Conservation (phyloP, 2,113 vertebrate species). For the Solea solea region DNA sequence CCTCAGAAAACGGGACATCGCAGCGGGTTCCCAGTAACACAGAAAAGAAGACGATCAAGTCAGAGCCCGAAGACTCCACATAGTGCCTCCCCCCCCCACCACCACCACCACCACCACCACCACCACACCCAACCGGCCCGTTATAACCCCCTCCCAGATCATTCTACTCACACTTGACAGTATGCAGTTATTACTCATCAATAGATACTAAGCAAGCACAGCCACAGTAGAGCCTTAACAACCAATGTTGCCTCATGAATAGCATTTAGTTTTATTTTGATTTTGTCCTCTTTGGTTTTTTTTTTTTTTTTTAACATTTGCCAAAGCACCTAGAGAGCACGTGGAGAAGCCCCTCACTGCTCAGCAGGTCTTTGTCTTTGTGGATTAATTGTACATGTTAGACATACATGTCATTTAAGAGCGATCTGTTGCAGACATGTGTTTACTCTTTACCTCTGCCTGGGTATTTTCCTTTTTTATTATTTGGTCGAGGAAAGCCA, state of each 20-base stretch:
- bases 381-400: constrained; percentile 51
- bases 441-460: constrained; percentile 57
- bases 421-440: constrained; percentile 35
- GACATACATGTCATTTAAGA: constrained; percentile 44
- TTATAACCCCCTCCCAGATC: constrained; percentile 6
- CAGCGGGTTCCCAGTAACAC: constrained; percentile 86
- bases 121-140: not conserved
- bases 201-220: constrained; percentile 86
- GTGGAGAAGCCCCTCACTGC: constrained; percentile 28
- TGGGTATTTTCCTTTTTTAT: constrained; percentile 35
- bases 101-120: not conserved
- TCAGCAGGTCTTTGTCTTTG: constrained; percentile 59
- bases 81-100: constrained; percentile 79
- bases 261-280: constrained; percentile 75
- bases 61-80: constrained; percentile 96
- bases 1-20: constrained; percentile 89
- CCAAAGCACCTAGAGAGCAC: constrained; percentile 86
- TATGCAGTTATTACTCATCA: constrained; percentile 79
- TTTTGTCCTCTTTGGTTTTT: constrained; percentile 57
- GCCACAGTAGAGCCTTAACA: constrained; percentile 94
- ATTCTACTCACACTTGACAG: constrained; percentile 74
- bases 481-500: constrained; percentile 32
- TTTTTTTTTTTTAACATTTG: constrained; percentile 71
- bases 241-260: constrained; percentile 94
- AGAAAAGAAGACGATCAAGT: constrained; percentile 94